These are phyloP conservation scores for Cherax destructor DNA, from an alignment of 1,140 invertebrate species.

Conservation along the genomic window DNA sequence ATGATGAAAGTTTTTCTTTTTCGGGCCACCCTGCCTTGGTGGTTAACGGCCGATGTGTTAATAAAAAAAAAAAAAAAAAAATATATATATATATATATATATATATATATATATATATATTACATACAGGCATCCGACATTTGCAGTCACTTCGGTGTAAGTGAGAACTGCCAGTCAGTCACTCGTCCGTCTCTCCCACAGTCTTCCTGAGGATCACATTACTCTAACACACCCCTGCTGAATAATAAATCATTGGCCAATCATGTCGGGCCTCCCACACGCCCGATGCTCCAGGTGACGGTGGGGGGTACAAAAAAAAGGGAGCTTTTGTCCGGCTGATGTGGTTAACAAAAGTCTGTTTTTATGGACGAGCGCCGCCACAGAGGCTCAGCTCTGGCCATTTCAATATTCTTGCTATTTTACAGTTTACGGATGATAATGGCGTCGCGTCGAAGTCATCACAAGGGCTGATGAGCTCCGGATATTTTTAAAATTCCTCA, in stretches of 20 bases:
- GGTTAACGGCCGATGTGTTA: too few relatives aligned
- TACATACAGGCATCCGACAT: too few relatives aligned
- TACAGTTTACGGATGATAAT: constrained; percentile 47
- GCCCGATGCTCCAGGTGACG: not conserved
- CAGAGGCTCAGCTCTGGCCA: constrained; percentile 2
- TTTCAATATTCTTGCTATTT: constrained; percentile 57
- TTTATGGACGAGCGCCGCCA: constrained; percentile 21
- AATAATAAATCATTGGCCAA: constrained; percentile 46
- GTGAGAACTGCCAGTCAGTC: too few relatives aligned
- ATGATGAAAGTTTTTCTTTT: too few relatives aligned
- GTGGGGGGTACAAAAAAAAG: not conserved
- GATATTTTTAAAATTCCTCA: constrained; percentile 6
- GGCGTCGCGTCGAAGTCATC: constrained; percentile 24
- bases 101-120: too few relatives aligned
- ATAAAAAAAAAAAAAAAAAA: too few relatives aligned
- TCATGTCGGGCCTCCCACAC: constrained; percentile 21
- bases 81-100: too few relatives aligned
- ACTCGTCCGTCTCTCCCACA: not conserved
- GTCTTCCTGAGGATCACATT: not conserved
- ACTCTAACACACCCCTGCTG: not conserved
- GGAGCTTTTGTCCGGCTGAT: constrained; percentile 28
- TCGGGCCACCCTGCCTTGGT: too few relatives aligned
- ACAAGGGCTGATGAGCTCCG: constrained; percentile 43
- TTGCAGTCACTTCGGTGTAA: too few relatives aligned
- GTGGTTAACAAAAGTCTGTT: constrained; percentile 39